phyloP scores from a whole-genome alignment of 35 echinoderm and acorn worm species.

The Hemicentrotus pulcherrimus region DNA sequence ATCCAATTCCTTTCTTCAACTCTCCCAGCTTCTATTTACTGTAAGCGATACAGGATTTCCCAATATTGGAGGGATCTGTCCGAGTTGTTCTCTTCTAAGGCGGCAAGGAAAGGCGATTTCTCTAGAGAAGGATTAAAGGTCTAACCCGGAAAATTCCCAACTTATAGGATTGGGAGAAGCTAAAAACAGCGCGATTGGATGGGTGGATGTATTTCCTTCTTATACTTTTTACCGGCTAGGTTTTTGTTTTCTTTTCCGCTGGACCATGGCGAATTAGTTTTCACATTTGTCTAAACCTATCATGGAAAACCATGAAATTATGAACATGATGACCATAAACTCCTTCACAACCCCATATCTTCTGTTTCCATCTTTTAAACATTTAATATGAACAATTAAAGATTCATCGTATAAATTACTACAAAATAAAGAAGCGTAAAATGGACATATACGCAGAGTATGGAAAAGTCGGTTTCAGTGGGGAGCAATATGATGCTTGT shows the following conservation, averaged over 20 bases:
- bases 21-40: slow-evolving; percentile 30
- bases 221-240: background rate
- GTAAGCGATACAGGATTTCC: slow-evolving; percentile 40
- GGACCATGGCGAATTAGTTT: background rate
- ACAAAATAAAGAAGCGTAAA: no score
- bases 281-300: background rate
- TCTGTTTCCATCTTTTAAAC: no score
- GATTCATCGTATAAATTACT: no score
- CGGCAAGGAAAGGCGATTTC: slow-evolving; percentile 32
- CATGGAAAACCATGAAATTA: background rate
- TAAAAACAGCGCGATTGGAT: slow-evolving; percentile 17
- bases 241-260: background rate
- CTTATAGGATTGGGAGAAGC: background rate
- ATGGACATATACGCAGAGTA: no score
- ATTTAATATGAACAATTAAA: no score
- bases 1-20: slow-evolving; percentile 32
- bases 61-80: slow-evolving; percentile 29
- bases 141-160: slow-evolving; percentile 9
- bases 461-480: no score
- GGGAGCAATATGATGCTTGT: no score
- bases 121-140: slow-evolving; percentile 24
- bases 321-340: background rate
- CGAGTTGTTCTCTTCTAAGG: slow-evolving; percentile 31
- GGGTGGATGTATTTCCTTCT: background rate
- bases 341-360: background rate